Evolutionary conservation across 2,797 vertebrate species (phyloP).

Genomic region (Sebastes steindachneri): DNA sequence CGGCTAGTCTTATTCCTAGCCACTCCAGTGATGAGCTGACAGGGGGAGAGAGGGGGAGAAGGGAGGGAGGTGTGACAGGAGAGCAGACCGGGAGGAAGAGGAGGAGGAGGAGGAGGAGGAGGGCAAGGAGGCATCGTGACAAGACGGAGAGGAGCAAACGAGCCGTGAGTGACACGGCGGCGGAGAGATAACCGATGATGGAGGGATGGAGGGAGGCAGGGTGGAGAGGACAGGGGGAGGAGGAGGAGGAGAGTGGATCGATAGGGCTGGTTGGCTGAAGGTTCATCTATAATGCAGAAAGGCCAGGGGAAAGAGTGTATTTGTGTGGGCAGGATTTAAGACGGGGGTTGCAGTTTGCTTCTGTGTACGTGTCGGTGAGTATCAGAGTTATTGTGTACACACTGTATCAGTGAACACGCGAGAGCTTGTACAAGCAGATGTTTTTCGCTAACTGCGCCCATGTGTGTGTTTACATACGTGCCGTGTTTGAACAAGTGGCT

Average conservation of each 20-base stretch:
- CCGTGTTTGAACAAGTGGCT: constrained; percentile 34
- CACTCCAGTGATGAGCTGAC: constrained; percentile 55
- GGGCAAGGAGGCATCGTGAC: constrained; percentile 29
- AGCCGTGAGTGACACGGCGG: constrained; percentile 58
- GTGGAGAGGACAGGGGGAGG: background rate
- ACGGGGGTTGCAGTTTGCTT: constrained; percentile 32
- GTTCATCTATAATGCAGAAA: constrained; percentile 80
- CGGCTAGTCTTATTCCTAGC: constrained; percentile 32
- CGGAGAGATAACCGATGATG: constrained; percentile 48
- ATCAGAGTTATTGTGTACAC: constrained; percentile 30
- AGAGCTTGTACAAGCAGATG: constrained; percentile 43
- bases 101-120: constrained; percentile 20
- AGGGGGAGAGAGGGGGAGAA: background rate
- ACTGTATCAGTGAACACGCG: constrained; percentile 25
- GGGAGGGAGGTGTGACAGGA: constrained; percentile 1
- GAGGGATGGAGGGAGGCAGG: constrained; percentile 25
- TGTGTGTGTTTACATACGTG: background rate
- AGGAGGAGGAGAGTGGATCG: constrained; percentile 40
- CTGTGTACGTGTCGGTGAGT: constrained; percentile 1
- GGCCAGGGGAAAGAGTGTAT: constrained; percentile 46
- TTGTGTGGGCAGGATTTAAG: constrained; percentile 59
- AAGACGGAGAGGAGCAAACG: constrained; percentile 42
- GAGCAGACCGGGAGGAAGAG: background rate
- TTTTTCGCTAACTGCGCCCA: background rate
- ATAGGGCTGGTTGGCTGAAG: constrained; percentile 57